A percentile compares a stretch with the other conserved stretches of the same genome.
Evolutionary conservation across 2,888 invertebrate genomes (phyloP).

Genomic region (Augochlorella aurata): DNA sequence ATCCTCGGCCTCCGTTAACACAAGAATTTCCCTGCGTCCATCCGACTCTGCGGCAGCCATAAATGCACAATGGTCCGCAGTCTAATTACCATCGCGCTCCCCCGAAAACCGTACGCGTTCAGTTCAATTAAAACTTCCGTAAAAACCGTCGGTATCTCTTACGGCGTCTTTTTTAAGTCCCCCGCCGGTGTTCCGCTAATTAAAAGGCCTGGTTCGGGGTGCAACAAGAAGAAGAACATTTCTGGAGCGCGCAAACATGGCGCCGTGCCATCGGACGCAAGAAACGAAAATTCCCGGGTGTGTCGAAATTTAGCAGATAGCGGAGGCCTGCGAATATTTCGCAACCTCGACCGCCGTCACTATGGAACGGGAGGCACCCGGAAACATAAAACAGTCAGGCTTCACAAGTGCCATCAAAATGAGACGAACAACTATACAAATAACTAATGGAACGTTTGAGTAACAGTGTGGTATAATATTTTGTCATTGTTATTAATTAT

Average conservation of each 20-base stretch:
- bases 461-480: too few species aligned
- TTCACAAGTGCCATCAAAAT: too few species aligned
- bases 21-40: not conserved
- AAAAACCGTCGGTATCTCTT: not conserved
- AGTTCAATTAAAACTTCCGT: not conserved
- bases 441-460: too few species aligned
- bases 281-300: not conserved
- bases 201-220: not conserved
- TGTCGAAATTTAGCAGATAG: too few species aligned
- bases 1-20: not conserved
- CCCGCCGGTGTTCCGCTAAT: slow-evolving; percentile 1
- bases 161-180: not conserved
- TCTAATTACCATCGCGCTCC: not conserved
- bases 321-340: not conserved
- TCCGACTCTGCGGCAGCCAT: not conserved
- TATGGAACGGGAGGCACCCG: too few species aligned
- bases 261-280: not conserved
- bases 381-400: too few species aligned
- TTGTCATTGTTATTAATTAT: too few species aligned
- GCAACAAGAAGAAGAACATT: not conserved
- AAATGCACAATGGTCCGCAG: not conserved
- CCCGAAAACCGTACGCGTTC: not conserved
- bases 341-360: not conserved
- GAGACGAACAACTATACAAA: too few species aligned
- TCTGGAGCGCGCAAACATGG: not conserved